A percentile compares a stretch with the other conserved stretches of the same genome.
phyloP scores from a whole-genome alignment of 2,888 invertebrate species.

The Pediacus dermestoides region DNA sequence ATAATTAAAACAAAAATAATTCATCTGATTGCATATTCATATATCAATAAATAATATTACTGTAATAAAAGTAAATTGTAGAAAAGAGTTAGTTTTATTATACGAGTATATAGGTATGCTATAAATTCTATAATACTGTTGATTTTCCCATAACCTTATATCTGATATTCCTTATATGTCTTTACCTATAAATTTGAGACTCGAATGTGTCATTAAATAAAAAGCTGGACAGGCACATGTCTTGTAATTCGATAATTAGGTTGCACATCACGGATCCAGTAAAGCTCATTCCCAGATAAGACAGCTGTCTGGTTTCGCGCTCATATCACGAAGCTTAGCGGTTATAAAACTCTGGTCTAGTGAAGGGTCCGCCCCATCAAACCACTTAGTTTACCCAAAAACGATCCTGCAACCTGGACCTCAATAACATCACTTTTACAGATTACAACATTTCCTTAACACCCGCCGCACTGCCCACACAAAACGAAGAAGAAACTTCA shows the following conservation, averaged over 20 bases:
- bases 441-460: slow-evolving; percentile 17
- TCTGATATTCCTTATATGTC: no score
- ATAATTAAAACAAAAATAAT: no score
- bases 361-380: slow-evolving; percentile 25
- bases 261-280: slow-evolving; percentile 18
- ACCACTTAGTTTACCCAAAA: slow-evolving; percentile 24
- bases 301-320: slow-evolving; percentile 29
- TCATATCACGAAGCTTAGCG: slow-evolving; percentile 21
- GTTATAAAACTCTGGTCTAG: slow-evolving; percentile 25
- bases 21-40: no score
- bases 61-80: no score
- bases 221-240: slow-evolving; percentile 14
- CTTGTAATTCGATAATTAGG: slow-evolving; percentile 26
- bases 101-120: no score
- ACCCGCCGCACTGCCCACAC: neutral
- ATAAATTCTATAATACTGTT: no score
- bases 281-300: slow-evolving; percentile 24
- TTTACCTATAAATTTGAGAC: no score
- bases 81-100: no score
- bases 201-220: no score
- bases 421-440: slow-evolving; percentile 25
- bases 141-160: no score
- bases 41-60: no score
- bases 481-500: neutral
- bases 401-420: slow-evolving; percentile 20